Conservation (phyloP, 2,797 vertebrate species). For the Eurystomus glaucurus region DNA sequence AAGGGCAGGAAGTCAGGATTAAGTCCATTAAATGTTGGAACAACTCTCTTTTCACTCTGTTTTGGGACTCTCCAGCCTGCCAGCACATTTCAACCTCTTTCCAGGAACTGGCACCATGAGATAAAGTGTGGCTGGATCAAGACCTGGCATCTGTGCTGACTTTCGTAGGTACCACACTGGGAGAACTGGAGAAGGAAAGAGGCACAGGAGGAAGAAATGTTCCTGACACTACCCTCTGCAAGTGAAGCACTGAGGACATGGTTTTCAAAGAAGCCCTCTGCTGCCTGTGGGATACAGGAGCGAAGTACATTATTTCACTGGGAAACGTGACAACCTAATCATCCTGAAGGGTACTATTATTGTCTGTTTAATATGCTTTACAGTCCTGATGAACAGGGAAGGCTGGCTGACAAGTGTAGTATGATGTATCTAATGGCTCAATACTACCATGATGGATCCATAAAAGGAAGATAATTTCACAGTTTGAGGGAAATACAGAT, state of each 20-base stretch:
- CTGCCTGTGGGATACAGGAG: neutral
- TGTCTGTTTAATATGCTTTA: slow-evolving; percentile 60
- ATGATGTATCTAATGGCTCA: slow-evolving; percentile 64
- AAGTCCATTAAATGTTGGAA: slow-evolving; percentile 67
- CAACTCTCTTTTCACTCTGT: slow-evolving; percentile 40
- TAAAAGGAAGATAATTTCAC: slow-evolving; percentile 65
- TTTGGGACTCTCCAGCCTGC: slow-evolving; percentile 3
- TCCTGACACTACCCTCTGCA: neutral
- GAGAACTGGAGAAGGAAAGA: neutral
- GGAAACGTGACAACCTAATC: slow-evolving; percentile 52
- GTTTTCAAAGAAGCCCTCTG: neutral
- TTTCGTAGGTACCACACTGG: neutral
- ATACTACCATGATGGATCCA: slow-evolving; percentile 19
- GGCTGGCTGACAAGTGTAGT: slow-evolving; percentile 52
- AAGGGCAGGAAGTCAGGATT: slow-evolving; percentile 67
- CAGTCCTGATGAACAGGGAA: slow-evolving; percentile 35
- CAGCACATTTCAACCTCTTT: slow-evolving; percentile 63
- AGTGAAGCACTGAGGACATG: neutral
- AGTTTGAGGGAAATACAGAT: slow-evolving; percentile 44
- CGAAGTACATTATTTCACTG: neutral
- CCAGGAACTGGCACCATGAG: slow-evolving; percentile 39
- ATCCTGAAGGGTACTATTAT: slow-evolving; percentile 62
- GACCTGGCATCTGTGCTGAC: slow-evolving; percentile 25
- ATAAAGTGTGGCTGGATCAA: neutral
- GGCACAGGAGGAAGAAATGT: neutral